Base-by-base conservation (phyloP, 2,797 vertebrate species). In the Lophotriccus pileatus region DNA sequence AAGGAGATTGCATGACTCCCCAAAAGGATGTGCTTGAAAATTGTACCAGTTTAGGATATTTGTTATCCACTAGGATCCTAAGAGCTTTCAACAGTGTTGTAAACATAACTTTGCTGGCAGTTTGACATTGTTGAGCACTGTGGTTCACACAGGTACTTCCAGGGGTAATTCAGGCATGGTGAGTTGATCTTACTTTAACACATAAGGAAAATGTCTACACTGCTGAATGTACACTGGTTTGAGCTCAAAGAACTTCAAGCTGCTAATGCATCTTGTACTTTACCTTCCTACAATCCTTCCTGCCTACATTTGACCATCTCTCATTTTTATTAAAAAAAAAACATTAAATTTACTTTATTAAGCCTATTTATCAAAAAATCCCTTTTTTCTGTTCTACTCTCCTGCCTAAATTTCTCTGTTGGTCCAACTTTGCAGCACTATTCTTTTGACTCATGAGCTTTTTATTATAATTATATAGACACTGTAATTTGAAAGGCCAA, bases 401-500 rank as follows among this genome's bases (percentile, higher is more conserved):
- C 11, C 58, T 46, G 49, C 20, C 25, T 84, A n/a, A 56, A 70
- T 90, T 93, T 86, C 70, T 91, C 59, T 76, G 14, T n/a, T 82
- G 19, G 10, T 62, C 41, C 24, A 79, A 32, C 79, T 87, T 82
- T 70, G 15, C 24, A 73, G 9, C 14, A 36, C 5, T 77, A 14
- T 20, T 86, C 18, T 17, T 73, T 82, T 17, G 4, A 8, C 63
- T 49, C 23, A 75, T 53, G 56, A 76, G 47, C 1, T 47, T 84
- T 90, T 90, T 67, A 81, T 73, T 63, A 36, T 36, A 63, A 19
- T 34, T 86, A 59, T 30, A 55, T 55, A 82, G 67, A 90, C 47
- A 46, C 15, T 50, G 14, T 47, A 75, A 81, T 82, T 84, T 63
- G 67, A 89, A 94, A 82, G 32, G 28, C 30, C 34, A 49, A 27